Base-by-base conservation (phyloP, 2,797 vertebrate species). In the Florisuga fusca region DNA sequence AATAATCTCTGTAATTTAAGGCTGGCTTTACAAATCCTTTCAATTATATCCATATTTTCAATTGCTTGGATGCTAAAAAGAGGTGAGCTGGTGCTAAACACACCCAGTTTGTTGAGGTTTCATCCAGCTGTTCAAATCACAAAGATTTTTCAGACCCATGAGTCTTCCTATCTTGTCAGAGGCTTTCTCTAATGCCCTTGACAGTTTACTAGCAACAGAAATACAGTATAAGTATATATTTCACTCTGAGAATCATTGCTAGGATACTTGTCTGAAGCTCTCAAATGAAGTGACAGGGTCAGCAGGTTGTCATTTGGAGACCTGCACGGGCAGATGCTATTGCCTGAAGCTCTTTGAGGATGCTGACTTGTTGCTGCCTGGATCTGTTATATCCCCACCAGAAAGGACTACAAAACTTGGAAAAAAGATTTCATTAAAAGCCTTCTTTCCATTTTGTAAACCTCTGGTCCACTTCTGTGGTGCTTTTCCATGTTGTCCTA, bases 11-110 rank as follows among this genome's bases (percentile, higher is more conserved):
- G 15, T 19, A 68, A 50, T 7, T 2, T 61, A 84, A 91, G 15
- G 29, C 79, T 89, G 91, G 89, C 93, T 94, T 95, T 94, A 93
- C 92, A 96, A 95, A 82, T 92, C 91, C 87, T 96, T 95, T 95
- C 96, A 94, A 97, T 97, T 96, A 16, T 83, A 80, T 89, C 95
- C 94, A 48, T 96, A 94, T 97, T 97, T 97, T 95, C 89, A 95
- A 80, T 80, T 75, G 80, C 83, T 84, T 95, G 67, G 36, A 9
- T 57, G 90, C 96, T 96, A 96, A 89, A 53, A 94, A 79, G 93
- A 95, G 87, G 94, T 9, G 54, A 96, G 72, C 79, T 86, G 77
- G 76, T 97, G 86, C 74, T 94, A 82, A 96, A 91, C 66, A 71
- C 7, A 2, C n/a, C 84, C 90, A 25, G 7, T 25, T 88, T 94